Percentiles rank a stretch among this genome's conserved stretches.
Evolutionary conservation across 2,113 vertebrate genomes (phyloP).

Genomic region (Mirza zaza): DNA sequence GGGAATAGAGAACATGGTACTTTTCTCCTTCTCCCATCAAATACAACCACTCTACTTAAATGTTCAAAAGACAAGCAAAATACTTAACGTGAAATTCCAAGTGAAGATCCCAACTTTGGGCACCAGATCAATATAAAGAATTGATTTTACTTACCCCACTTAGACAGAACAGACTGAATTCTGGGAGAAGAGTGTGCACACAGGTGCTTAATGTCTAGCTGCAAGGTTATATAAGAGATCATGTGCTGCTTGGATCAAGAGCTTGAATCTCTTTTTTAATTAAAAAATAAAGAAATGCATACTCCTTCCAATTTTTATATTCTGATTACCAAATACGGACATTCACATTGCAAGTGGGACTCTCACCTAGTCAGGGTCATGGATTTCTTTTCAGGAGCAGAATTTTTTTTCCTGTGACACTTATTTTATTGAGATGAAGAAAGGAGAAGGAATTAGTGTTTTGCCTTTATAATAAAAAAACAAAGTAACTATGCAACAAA

Average conservation of each 20-base stretch:
- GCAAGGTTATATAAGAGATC: neutral
- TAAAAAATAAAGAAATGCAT: neutral
- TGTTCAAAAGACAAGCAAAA: neutral
- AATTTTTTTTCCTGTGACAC: neutral
- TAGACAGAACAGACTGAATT: neutral
- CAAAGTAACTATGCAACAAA: neutral
- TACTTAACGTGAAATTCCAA: conserved; percentile 40
- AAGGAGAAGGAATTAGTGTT: neutral
- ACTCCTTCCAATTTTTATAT: neutral
- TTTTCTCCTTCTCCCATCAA: neutral
- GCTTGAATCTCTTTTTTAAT: neutral
- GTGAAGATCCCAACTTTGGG: neutral
- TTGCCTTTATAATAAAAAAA: neutral
- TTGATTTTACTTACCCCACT: conserved; percentile 27
- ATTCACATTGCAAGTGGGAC: neutral
- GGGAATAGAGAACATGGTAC: neutral
- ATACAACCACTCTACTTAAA: neutral
- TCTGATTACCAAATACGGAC: neutral
- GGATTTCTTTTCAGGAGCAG: neutral
- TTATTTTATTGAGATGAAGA: neutral
- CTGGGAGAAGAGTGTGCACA: neutral
- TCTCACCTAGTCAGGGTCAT: neutral
- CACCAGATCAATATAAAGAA: neutral
- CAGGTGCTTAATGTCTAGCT: neutral
- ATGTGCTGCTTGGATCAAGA: neutral